Evolutionary conservation across 2,113 vertebrate genomes (phyloP).

Genomic region (Caranx melampygus): DNA sequence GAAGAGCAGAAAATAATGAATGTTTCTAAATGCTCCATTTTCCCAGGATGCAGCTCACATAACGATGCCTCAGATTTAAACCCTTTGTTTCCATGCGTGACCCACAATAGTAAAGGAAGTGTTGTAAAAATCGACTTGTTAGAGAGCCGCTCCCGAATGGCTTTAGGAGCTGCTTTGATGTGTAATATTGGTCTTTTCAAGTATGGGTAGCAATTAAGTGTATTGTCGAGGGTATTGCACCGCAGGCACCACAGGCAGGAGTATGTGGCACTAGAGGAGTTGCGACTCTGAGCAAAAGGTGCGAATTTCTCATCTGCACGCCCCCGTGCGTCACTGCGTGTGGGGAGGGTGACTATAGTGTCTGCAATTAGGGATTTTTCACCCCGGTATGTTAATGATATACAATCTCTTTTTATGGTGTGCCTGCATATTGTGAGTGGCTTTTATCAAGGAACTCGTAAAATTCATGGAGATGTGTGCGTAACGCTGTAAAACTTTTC

Average conservation of each 20-base stretch:
- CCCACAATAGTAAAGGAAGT: constrained; percentile 75
- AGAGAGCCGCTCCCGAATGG: constrained; percentile 70
- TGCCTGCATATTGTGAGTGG: constrained; percentile 32
- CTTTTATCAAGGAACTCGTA: constrained; percentile 57
- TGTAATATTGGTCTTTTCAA: constrained; percentile 78
- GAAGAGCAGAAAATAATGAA: constrained; percentile 26
- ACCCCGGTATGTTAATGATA: constrained; percentile 69
- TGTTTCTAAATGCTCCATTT: constrained; percentile 39
- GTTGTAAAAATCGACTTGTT: constrained; percentile 80
- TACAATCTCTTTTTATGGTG: constrained; percentile 53
- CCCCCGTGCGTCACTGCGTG: constrained; percentile 70
- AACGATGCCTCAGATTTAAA: constrained; percentile 58
- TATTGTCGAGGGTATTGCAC: constrained; percentile 68
- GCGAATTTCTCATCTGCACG: constrained; percentile 70
- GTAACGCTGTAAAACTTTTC: constrained; percentile 66
- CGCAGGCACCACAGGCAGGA: constrained; percentile 57
- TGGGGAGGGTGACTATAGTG: constrained; percentile 57
- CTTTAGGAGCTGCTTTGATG: constrained; percentile 80
- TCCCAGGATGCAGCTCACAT: constrained; percentile 38
- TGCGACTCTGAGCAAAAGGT: constrained; percentile 72
- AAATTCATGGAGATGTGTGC: constrained; percentile 58
- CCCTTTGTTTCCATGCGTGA: constrained; percentile 72
- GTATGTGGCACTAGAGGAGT: constrained; percentile 60
- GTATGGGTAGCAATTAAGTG: constrained; percentile 75
- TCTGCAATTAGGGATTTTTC: constrained; percentile 77